Evolutionary conservation across 2,888 invertebrate genomes (phyloP).

Genomic region (Acleris emargana): DNA sequence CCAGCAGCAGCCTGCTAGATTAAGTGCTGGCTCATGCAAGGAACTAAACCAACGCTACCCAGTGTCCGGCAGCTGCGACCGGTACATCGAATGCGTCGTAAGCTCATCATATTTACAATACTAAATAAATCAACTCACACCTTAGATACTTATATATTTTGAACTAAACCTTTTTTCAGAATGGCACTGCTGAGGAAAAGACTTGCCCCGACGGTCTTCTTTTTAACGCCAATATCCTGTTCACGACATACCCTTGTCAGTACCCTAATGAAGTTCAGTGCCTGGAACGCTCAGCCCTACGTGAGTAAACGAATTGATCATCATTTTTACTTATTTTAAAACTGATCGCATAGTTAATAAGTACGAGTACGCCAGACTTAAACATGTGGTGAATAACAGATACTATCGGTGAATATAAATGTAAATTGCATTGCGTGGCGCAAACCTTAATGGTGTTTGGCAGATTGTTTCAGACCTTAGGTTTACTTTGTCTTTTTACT

Average conservation of each 20-base stretch:
- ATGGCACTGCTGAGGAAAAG: slow-evolving; percentile 90
- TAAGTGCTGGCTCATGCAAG: slow-evolving; percentile 77
- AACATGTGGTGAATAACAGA: not conserved
- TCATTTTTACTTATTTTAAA: not conserved
- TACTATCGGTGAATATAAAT: not conserved
- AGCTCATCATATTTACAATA: slow-evolving; percentile 46
- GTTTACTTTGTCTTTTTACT: slow-evolving; percentile 2
- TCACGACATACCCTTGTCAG: slow-evolving; percentile 89
- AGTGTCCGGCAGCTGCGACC: slow-evolving; percentile 88
- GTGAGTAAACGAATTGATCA: slow-evolving; percentile 69
- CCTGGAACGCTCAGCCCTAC: slow-evolving; percentile 86
- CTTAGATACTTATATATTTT: not conserved
- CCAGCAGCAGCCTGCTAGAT: slow-evolving; percentile 22
- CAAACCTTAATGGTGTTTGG: slow-evolving; percentile 13
- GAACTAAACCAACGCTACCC: slow-evolving; percentile 88
- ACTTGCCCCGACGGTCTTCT: slow-evolving; percentile 92
- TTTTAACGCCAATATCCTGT: slow-evolving; percentile 88
- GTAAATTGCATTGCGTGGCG: slow-evolving; percentile 17
- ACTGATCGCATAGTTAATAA: slow-evolving; percentile 2
- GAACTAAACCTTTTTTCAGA: slow-evolving; percentile 53
- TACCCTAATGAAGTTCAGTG: slow-evolving; percentile 94
- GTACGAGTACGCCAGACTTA: slow-evolving; percentile 13
- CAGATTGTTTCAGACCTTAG: not conserved
- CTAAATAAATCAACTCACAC: not conserved
- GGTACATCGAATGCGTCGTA: slow-evolving; percentile 87